phyloP scores from a whole-genome alignment of 2,888 invertebrate genomes.

The Willowsia nigromaculata region DNA sequence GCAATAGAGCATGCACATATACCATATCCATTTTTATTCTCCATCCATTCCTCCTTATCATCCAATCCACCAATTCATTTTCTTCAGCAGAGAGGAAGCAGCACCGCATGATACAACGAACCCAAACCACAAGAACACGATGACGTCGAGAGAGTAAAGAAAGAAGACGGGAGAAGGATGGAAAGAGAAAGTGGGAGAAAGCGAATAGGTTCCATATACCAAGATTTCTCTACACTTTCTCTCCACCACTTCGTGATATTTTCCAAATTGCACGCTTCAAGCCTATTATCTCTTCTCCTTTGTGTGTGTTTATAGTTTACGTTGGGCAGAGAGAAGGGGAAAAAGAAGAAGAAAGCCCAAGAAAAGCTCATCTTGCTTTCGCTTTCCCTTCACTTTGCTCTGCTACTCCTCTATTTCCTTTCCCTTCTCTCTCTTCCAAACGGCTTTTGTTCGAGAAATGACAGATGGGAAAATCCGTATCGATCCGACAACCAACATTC shows the following conservation, averaged over 20 bases:
- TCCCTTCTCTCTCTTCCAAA: too few species aligned
- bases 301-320: neutral
- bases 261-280: conserved; percentile 59
- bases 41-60: neutral
- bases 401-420: too few species aligned
- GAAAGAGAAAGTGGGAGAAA: neutral
- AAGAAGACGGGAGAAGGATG: neutral
- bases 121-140: neutral
- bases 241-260: neutral
- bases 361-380: neutral
- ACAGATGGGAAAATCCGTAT: conserved; percentile 66
- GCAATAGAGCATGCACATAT: too few species aligned
- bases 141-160: neutral
- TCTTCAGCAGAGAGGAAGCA: neutral
- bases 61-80: neutral
- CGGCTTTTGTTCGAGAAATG: conserved; percentile 44
- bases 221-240: neutral
- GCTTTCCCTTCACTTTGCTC: neutral
- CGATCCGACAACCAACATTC: conserved; percentile 21
- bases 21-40: neutral
- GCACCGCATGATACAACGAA: neutral
- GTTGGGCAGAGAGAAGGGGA: too few species aligned
- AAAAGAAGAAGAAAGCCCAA: neutral
- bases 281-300: conserved; percentile 47
- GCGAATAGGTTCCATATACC: too few species aligned